Conservation (phyloP, 2,888 invertebrate genomes). For the Glyphotaelius pellucidus region DNA sequence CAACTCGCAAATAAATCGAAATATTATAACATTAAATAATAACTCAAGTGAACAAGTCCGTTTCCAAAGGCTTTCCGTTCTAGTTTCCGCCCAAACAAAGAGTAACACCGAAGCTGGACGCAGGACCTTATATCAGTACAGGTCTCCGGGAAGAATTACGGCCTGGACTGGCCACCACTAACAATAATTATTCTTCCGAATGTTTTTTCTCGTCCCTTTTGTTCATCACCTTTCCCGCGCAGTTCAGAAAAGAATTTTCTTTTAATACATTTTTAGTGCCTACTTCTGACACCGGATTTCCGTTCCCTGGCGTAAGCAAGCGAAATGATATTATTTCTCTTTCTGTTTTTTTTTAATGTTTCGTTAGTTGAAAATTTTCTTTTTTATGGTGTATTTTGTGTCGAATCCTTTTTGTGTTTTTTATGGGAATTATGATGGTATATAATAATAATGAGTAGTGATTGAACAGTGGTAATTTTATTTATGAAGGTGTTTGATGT, state of each 20-base stretch:
- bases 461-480: not conserved
- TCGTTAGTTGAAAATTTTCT: not conserved
- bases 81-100: slow-evolving; percentile 44
- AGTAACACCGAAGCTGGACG: slow-evolving; percentile 30
- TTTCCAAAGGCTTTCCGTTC: slow-evolving; percentile 35
- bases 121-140: slow-evolving; percentile 26
- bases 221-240: slow-evolving; percentile 22
- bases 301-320: slow-evolving; percentile 11
- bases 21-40: slow-evolving; percentile 16
- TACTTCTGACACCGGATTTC: slow-evolving; percentile 33
- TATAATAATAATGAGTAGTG: too few species aligned
- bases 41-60: slow-evolving; percentile 29
- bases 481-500: not conserved
- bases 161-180: slow-evolving; percentile 20
- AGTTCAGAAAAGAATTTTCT: slow-evolving; percentile 12
- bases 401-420: not conserved
- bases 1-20: slow-evolving; percentile 17
- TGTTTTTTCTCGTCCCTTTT: slow-evolving; percentile 31
- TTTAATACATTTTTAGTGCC: slow-evolving; percentile 18
- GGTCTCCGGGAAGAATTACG: slow-evolving; percentile 14
- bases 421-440: not conserved
- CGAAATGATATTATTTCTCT: slow-evolving; percentile 17
- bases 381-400: not conserved
- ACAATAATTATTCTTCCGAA: slow-evolving; percentile 9
- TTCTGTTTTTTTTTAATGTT: not conserved